phyloP scores from a whole-genome alignment of 1,140 invertebrate species.

The Trichonephila clavata region DNA sequence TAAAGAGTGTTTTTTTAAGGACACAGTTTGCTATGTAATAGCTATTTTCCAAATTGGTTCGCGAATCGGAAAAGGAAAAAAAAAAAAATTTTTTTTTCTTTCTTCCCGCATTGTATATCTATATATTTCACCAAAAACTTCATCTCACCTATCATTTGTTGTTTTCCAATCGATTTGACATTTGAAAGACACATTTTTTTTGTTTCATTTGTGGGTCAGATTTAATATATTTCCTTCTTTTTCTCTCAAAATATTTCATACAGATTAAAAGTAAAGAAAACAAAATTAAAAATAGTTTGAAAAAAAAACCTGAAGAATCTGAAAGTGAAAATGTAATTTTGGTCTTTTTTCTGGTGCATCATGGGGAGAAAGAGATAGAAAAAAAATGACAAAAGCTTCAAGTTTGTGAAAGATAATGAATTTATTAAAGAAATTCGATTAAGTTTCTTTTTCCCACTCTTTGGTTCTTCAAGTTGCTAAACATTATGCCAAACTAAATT shows the following conservation, averaged over 20 bases:
- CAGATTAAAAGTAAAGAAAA: not conserved
- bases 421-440: slow-evolving; percentile 6
- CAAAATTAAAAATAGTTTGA: not conserved
- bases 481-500: not conserved
- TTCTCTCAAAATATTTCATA: not conserved
- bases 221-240: not conserved
- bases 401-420: slow-evolving; percentile 22
- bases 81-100: slow-evolving; percentile 46
- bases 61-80: not conserved
- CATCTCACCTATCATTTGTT: slow-evolving; percentile 6
- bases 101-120: not conserved
- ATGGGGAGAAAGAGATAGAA: not conserved
- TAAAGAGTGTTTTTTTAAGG: slow-evolving; percentile 38
- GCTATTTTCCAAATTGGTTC: slow-evolving; percentile 75
- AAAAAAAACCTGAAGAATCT: not conserved
- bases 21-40: slow-evolving; percentile 55
- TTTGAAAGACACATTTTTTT: not conserved
- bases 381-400: not conserved
- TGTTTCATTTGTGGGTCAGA: slow-evolving; percentile 7
- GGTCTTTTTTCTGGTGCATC: not conserved
- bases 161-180: slow-evolving; percentile 58
- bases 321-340: not conserved
- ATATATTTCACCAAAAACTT: not conserved
- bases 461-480: not conserved
- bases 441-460: not conserved